These are phyloP conservation scores for Drosophila maculinotata DNA, from an alignment of 2,888 invertebrate genomes.

Conservation along the genomic window DNA sequence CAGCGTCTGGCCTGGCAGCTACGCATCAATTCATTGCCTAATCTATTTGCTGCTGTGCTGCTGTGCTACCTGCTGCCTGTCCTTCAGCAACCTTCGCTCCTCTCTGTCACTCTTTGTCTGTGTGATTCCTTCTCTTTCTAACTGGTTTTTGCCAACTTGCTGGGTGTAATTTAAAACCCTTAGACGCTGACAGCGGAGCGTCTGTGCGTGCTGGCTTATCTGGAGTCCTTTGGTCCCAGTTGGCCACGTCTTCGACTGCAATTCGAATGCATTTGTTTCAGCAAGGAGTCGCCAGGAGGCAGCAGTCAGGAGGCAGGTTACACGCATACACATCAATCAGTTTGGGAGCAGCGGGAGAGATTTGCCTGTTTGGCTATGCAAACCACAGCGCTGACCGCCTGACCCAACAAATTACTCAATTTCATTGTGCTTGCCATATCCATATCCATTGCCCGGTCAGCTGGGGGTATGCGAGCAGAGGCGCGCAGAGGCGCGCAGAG, in stretches of 20 bases:
- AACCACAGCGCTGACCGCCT: slow-evolving; percentile 78
- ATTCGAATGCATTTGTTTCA: slow-evolving; percentile 73
- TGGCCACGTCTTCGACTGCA: slow-evolving; percentile 65
- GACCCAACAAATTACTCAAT: slow-evolving; percentile 79
- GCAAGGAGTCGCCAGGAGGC: slow-evolving; percentile 23
- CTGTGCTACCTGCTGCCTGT: slow-evolving; percentile 48
- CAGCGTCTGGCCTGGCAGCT: slow-evolving; percentile 74
- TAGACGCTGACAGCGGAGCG: slow-evolving; percentile 74
- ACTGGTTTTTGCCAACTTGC: slow-evolving; percentile 36
- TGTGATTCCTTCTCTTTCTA: slow-evolving; percentile 6
- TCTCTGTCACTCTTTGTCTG: background rate
- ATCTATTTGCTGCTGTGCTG: slow-evolving; percentile 72
- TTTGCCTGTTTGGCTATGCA: slow-evolving; percentile 76
- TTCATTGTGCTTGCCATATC: slow-evolving; percentile 73
- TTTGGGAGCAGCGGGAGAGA: slow-evolving; percentile 40
- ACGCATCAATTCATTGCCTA: slow-evolving; percentile 79
- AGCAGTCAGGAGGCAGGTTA: slow-evolving; percentile 51
- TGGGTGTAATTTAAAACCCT: slow-evolving; percentile 72
- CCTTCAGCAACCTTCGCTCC: background rate
- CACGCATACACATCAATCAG: slow-evolving; percentile 75
- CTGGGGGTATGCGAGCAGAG: slow-evolving; percentile 34
- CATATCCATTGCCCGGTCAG: slow-evolving; percentile 36
- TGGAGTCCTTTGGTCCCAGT: slow-evolving; percentile 47
- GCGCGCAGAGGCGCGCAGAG: background rate
- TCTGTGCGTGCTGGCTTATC: slow-evolving; percentile 78